A percentile compares a stretch with the other conserved stretches of the same genome.
These are phyloP conservation scores for Dendrocopos noguchii DNA, from an alignment of 2,113 vertebrate species.

Conservation along the genomic window DNA sequence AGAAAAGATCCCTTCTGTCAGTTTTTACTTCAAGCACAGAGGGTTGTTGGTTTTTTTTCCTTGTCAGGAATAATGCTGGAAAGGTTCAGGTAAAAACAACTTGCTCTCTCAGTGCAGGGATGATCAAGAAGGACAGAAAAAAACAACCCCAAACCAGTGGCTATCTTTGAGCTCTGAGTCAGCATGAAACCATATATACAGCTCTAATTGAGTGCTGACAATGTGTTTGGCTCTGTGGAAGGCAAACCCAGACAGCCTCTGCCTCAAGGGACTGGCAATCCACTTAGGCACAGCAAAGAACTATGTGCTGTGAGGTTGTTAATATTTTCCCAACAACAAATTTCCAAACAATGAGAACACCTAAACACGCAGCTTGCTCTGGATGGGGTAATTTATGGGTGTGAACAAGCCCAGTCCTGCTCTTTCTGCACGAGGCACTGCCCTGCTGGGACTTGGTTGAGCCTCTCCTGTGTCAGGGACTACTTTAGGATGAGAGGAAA, in stretches of 20 bases:
- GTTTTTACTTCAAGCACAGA: not conserved
- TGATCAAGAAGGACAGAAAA: not conserved
- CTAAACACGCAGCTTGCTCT: not conserved
- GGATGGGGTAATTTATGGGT: not conserved
- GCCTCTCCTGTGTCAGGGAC: not conserved
- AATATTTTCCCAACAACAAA: slow-evolving; percentile 14
- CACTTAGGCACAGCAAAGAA: not conserved
- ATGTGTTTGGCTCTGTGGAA: not conserved
- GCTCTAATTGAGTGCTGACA: not conserved
- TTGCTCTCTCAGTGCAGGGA: not conserved
- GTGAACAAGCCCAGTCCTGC: not conserved
- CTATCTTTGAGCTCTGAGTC: slow-evolving; percentile 20
- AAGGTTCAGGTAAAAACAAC: slow-evolving; percentile 24
- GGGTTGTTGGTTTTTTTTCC: not conserved
- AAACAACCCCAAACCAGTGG: not conserved
- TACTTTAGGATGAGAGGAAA: too few relatives aligned
- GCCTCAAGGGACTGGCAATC: slow-evolving; percentile 21
- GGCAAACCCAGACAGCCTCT: slow-evolving; percentile 21
- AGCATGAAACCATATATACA: not conserved
- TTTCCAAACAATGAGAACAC: slow-evolving; percentile 30
- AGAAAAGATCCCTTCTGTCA: not conserved
- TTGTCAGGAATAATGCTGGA: not conserved
- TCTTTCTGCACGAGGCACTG: not conserved
- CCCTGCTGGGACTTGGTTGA: not conserved
- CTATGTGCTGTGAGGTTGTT: not conserved